phyloP scores from a whole-genome alignment of 2,113 vertebrate species.

The Lophotis ruficrista region DNA sequence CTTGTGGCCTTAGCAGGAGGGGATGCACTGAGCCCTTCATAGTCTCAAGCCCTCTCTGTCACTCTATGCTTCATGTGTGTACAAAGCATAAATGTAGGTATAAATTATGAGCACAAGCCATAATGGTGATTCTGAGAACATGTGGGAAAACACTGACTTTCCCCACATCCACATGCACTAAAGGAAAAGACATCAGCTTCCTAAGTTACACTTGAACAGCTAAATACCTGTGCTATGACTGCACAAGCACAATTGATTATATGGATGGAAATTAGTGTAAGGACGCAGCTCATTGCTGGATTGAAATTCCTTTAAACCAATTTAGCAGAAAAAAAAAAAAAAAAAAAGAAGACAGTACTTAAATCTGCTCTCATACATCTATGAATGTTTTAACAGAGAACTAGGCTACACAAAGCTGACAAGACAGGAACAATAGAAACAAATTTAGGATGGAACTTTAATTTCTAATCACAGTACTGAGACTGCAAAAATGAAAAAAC shows the following conservation, averaged over 20 bases:
- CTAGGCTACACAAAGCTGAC: not conserved
- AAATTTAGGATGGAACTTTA: not conserved
- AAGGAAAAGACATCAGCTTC: rapidly evolving
- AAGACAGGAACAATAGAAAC: not conserved
- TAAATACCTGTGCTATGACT: not conserved
- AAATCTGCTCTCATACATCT: not conserved
- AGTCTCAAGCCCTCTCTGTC: rapidly evolving
- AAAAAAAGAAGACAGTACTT: not conserved
- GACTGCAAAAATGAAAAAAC: not conserved
- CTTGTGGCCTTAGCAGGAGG: not conserved
- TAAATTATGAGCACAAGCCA: not conserved
- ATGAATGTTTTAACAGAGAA: not conserved
- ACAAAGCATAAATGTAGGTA: not conserved
- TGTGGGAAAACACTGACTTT: not conserved
- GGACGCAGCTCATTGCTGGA: rapidly evolving
- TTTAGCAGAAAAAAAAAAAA: not conserved
- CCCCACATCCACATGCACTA: rapidly evolving
- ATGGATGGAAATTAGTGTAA: not conserved
- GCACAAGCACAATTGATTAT: not conserved
- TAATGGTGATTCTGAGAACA: not conserved
- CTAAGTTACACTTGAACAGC: not conserved
- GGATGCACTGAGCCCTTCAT: not conserved
- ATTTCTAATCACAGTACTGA: not conserved
- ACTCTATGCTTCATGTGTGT: not conserved
- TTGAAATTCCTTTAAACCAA: not conserved